phyloP scores from a whole-genome alignment of 2,888 invertebrate species.

The Aquatica leii region DNA sequence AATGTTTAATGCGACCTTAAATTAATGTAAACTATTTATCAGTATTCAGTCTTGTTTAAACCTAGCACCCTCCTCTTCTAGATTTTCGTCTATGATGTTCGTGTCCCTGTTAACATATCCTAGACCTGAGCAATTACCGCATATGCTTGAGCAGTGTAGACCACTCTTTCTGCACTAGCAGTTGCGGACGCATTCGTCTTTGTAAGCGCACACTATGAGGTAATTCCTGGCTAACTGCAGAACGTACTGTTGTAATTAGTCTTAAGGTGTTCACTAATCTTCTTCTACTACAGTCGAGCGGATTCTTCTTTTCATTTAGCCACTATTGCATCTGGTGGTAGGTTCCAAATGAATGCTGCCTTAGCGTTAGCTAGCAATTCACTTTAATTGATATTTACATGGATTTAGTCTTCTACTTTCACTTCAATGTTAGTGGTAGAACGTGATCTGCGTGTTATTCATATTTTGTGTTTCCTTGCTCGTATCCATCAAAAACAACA shows the following conservation, averaged over 20 bases:
- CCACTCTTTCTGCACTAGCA: neutral
- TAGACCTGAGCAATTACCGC: neutral
- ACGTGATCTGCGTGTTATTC: neutral
- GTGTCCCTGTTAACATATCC: no score
- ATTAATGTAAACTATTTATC: neutral
- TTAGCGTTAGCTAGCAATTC: neutral
- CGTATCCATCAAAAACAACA: neutral
- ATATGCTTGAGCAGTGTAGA: neutral
- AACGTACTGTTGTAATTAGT: no score
- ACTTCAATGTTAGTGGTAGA: neutral
- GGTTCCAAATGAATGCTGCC: no score
- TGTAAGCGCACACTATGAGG: neutral
- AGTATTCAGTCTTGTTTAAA: neutral
- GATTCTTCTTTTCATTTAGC: no score
- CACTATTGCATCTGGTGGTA: no score
- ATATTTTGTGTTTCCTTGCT: no score
- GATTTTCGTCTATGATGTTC: no score
- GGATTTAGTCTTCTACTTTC: neutral
- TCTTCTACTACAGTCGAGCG: no score
- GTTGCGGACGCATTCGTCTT: neutral
- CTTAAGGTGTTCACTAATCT: neutral
- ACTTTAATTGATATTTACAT: neutral
- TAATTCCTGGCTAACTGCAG: no score
- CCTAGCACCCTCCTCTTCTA: neutral
- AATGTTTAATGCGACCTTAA: no score